A percentile compares a stretch with the other conserved stretches of the same genome.
Evolutionary conservation across 2,888 invertebrate species (phyloP).

Genomic region (Anaspis maculata): DNA sequence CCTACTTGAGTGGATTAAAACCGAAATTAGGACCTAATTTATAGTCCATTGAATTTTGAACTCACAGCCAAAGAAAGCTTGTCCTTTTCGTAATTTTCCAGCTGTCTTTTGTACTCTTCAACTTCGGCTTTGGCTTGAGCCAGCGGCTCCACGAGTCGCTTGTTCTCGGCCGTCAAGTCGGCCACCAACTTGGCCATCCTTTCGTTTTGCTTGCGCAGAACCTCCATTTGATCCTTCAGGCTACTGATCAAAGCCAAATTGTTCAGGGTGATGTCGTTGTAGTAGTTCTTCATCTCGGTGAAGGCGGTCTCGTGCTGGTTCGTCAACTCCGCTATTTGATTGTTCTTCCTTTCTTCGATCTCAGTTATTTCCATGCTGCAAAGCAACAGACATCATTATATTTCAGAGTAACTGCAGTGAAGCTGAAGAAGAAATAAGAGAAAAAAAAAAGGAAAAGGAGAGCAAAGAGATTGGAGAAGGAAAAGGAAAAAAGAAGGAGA

Average conservation of each 20-base stretch:
- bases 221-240: constrained; percentile 73
- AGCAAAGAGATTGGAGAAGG: constrained; percentile 1
- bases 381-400: constrained; percentile 1
- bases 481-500: constrained; percentile 2
- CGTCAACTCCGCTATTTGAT: constrained; percentile 68
- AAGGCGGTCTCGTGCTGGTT: constrained; percentile 78
- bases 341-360: constrained; percentile 86
- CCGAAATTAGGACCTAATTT: too few relatives aligned
- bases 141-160: constrained; percentile 63
- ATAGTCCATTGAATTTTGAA: too few relatives aligned
- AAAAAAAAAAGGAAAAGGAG: neutral
- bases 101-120: constrained; percentile 62
- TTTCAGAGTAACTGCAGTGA: neutral
- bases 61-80: constrained; percentile 48
- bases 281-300: constrained; percentile 87
- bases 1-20: too few relatives aligned
- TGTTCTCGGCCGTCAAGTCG: constrained; percentile 66
- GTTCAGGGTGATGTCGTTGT: constrained; percentile 89
- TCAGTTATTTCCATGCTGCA: constrained; percentile 73
- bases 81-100: constrained; percentile 81
- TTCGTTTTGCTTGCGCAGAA: constrained; percentile 69
- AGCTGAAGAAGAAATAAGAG: too few relatives aligned
- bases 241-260: constrained; percentile 86
- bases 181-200: constrained; percentile 59
- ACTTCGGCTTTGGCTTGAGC: constrained; percentile 63